These are phyloP conservation scores for Eulithis prunata DNA, from an alignment of 2,888 invertebrate species.

Conservation along the genomic window DNA sequence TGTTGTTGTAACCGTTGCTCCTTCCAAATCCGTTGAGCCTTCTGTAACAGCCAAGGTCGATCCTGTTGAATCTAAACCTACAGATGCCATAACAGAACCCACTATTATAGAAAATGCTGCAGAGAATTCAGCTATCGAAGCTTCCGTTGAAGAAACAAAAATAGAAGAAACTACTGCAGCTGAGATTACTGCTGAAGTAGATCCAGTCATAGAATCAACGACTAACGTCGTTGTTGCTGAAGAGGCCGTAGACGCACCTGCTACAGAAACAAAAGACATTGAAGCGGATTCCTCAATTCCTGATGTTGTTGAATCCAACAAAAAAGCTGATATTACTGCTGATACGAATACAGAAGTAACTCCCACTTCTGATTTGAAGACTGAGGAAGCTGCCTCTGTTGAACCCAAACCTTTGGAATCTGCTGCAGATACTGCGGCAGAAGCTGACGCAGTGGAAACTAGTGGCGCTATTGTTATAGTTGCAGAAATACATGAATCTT, in stretches of 20 bases:
- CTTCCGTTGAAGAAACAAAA: slow-evolving; percentile 4
- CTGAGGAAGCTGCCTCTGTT: slow-evolving; percentile 54
- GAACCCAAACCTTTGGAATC: slow-evolving; percentile 36
- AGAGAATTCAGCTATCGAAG: neutral
- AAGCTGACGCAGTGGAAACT: slow-evolving; percentile 3
- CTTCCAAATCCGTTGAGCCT: neutral
- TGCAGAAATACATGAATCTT: slow-evolving; percentile 23
- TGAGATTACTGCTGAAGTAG: slow-evolving; percentile 6
- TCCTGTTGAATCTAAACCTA: slow-evolving; percentile 4
- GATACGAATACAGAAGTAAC: slow-evolving; percentile 37
- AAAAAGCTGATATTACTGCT: slow-evolving; percentile 63
- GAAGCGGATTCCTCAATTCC: neutral
- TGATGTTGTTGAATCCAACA: slow-evolving; percentile 51
- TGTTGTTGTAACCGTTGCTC: neutral
- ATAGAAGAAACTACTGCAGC: slow-evolving; percentile 4
- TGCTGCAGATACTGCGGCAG: neutral
- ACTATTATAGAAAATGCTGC: slow-evolving; percentile 1
- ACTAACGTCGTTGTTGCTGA: neutral
- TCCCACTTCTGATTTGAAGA: slow-evolving; percentile 13
- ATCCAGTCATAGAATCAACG: slow-evolving; percentile 15
- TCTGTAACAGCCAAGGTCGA: neutral
- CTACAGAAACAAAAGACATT: neutral
- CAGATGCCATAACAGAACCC: slow-evolving; percentile 27
- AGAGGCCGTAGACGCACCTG: slow-evolving; percentile 15
- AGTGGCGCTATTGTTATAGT: neutral